These are phyloP conservation scores for Tholera decimalis DNA, from an alignment of 2,888 invertebrate genomes.

Conservation along the genomic window DNA sequence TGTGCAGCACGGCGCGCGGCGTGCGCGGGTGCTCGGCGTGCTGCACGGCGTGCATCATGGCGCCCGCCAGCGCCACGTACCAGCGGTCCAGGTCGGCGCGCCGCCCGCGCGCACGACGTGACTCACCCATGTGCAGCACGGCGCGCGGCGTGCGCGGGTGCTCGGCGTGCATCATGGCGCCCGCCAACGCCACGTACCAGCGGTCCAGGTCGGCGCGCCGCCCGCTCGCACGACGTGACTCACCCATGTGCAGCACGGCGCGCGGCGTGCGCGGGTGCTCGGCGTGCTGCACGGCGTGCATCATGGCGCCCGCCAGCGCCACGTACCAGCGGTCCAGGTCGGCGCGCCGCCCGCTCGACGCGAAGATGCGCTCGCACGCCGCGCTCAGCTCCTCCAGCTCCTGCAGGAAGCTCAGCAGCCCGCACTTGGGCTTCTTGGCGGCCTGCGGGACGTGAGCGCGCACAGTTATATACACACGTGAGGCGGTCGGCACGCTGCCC, in stretches of 20 bases:
- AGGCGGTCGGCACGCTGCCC: too few species aligned
- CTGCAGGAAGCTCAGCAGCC: constrained; percentile 96
- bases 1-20: constrained; percentile 6
- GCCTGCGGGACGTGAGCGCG: constrained; percentile 84
- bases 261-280: constrained; percentile 95
- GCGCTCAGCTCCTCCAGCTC: constrained; percentile 96
- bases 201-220: too few species aligned
- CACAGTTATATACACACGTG: too few species aligned
- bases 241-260: constrained; percentile 64
- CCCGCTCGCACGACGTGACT: too few species aligned
- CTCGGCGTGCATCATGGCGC: constrained; percentile 65
- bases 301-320: neutral
- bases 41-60: constrained; percentile 94
- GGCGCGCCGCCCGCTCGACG: constrained; percentile 92
- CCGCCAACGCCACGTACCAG: too few species aligned
- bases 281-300: constrained; percentile 88
- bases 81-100: too few species aligned
- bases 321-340: constrained; percentile 12
- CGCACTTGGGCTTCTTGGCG: constrained; percentile 94
- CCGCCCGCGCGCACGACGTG: too few species aligned
- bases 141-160: constrained; percentile 73
- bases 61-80: constrained; percentile 70
- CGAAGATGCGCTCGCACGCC: constrained; percentile 94
- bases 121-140: constrained; percentile 65
- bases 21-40: constrained; percentile 1